Conservation (phyloP, 2,888 invertebrate species). For the Lochmaea crataegi region DNA sequence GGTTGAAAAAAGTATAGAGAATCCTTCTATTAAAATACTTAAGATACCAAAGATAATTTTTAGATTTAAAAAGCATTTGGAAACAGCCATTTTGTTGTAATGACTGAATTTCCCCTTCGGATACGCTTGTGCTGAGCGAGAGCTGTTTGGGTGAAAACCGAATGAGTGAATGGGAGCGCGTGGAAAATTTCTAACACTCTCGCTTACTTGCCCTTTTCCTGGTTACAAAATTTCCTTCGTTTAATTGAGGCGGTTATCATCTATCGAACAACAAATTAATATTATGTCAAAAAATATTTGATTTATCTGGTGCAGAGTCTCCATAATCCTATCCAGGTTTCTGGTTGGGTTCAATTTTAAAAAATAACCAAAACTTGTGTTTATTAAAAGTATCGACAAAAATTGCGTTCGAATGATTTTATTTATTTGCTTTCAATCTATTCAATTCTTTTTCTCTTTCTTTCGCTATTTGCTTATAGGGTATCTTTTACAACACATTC, state of each 20-base stretch:
- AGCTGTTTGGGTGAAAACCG: conserved; percentile 7
- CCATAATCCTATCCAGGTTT: too few relatives aligned
- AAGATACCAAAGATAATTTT: too few relatives aligned
- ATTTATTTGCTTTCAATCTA: too few relatives aligned
- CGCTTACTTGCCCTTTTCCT: conserved; percentile 11
- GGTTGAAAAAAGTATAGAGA: too few relatives aligned
- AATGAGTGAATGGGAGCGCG: neutral
- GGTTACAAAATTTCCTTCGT: conserved; percentile 3
- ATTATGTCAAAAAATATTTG: too few relatives aligned
- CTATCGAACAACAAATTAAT: neutral
- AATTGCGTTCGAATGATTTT: too few relatives aligned
- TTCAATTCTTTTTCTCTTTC: too few relatives aligned
- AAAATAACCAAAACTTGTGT: too few relatives aligned
- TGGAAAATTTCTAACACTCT: conserved; percentile 11
- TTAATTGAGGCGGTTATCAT: neutral
- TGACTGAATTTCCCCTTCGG: neutral
- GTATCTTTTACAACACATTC: neutral
- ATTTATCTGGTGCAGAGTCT: too few relatives aligned
- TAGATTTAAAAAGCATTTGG: neutral
- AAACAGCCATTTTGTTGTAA: neutral
- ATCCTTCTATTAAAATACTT: too few relatives aligned
- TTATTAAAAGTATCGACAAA: too few relatives aligned
- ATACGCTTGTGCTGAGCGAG: neutral
- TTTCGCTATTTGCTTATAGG: neutral
- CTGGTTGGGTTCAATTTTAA: too few relatives aligned